Conservation (phyloP, 2,888 invertebrate species). For the Biston stratarius region DNA sequence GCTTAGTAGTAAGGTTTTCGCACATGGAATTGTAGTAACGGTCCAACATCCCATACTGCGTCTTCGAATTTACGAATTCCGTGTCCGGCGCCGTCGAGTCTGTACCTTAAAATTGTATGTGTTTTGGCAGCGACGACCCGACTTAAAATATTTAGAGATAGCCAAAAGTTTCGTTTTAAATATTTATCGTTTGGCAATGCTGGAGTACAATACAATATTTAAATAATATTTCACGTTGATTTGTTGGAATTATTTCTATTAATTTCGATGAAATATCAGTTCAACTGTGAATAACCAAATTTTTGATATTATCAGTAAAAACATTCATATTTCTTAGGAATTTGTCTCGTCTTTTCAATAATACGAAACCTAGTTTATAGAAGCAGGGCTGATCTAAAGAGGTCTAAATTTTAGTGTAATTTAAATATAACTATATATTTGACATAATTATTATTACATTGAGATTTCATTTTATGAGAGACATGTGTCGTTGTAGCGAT, state of each 20-base stretch:
- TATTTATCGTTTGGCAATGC: conserved; percentile 19
- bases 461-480: too few species aligned
- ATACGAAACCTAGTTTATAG: too few species aligned
- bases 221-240: conserved; percentile 1
- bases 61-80: not conserved
- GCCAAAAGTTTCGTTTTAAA: conserved; percentile 30
- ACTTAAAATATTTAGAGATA: conserved; percentile 31
- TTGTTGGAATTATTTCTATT: not conserved
- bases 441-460: too few species aligned
- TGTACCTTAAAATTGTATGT: conserved; percentile 38
- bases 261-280: not conserved
- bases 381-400: too few species aligned
- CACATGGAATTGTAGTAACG: not conserved
- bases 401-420: too few species aligned
- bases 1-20: too few species aligned
- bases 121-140: conserved; percentile 30
- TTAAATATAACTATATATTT: too few species aligned
- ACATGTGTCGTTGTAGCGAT: too few species aligned
- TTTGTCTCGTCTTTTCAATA: too few species aligned
- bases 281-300: not conserved
- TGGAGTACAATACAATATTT: conserved; percentile 16
- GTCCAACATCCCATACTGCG: conserved; percentile 16
- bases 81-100: conserved; percentile 35
- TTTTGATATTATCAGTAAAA: too few species aligned
- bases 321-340: too few species aligned